Evolutionary conservation across 2,888 invertebrate genomes (phyloP).

Genomic region (Drosophila emarginata): DNA sequence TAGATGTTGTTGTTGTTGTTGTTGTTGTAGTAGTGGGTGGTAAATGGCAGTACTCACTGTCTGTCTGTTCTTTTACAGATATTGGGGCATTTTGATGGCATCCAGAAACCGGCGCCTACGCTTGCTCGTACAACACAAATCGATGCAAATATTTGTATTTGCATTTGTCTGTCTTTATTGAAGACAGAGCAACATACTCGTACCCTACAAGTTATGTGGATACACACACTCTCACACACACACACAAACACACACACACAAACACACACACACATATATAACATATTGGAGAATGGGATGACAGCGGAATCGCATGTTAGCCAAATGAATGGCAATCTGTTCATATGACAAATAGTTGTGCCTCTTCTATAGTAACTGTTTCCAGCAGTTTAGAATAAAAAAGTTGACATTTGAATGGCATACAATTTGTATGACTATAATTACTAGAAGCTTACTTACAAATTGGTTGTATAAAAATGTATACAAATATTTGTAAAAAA

Average conservation of each 20-base stretch:
- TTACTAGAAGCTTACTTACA: too few relatives aligned
- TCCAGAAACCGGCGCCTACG: conserved; percentile 37
- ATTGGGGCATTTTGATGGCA: conserved; percentile 10
- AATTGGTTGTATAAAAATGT: too few relatives aligned
- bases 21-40: conserved; percentile 5
- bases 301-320: conserved; percentile 20
- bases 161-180: conserved; percentile 65
- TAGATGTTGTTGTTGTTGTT: conserved; percentile 6
- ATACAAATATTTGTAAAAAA: too few relatives aligned
- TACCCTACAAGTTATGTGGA: not conserved
- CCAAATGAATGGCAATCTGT: conserved; percentile 23
- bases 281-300: conserved; percentile 18
- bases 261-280: too few relatives aligned
- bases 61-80: not conserved
- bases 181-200: conserved; percentile 24
- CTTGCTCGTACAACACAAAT: conserved; percentile 64
- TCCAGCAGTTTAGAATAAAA: not conserved
- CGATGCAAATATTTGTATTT: conserved; percentile 76
- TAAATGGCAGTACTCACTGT: too few relatives aligned
- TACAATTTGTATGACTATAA: too few relatives aligned
- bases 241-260: too few relatives aligned
- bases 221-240: too few relatives aligned
- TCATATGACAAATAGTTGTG: conserved; percentile 38
- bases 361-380: conserved; percentile 25
- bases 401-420: conserved; percentile 1